These are phyloP conservation scores for Dryadula phaetusa DNA, from an alignment of 2,888 invertebrate genomes.

Conservation along the genomic window DNA sequence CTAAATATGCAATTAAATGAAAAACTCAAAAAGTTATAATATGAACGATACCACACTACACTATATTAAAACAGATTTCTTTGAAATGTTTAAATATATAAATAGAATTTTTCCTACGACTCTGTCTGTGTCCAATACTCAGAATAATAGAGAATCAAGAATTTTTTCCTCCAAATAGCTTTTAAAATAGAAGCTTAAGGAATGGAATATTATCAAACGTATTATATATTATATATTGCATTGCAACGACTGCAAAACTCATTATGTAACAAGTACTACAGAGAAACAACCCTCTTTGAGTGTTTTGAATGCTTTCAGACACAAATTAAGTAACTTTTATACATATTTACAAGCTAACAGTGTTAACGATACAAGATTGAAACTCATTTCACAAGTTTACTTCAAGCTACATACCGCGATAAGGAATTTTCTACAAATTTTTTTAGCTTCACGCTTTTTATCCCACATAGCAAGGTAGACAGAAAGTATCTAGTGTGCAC, in stretches of 20 bases:
- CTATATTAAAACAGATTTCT: neutral
- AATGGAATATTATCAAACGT: neutral
- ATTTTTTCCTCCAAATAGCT: neutral
- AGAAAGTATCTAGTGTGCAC: too few relatives aligned
- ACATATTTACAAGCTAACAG: constrained; percentile 11
- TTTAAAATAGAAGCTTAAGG: neutral
- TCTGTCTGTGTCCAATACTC: too few relatives aligned
- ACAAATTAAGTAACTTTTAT: constrained; percentile 22
- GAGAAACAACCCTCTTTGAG: constrained; percentile 25
- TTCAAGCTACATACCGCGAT: neutral
- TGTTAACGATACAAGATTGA: constrained; percentile 1
- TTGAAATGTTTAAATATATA: neutral
- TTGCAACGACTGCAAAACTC: constrained; percentile 30
- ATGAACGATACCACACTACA: neutral
- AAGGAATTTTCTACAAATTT: neutral
- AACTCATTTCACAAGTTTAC: neutral
- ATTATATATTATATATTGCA: neutral
- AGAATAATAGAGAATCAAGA: neutral
- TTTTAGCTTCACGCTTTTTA: too few relatives aligned
- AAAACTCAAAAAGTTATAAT: too few relatives aligned
- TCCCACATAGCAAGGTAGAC: too few relatives aligned
- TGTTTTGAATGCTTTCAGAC: constrained; percentile 25
- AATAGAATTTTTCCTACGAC: neutral
- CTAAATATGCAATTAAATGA: too few relatives aligned
- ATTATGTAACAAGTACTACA: constrained; percentile 22